Base-by-base conservation (phyloP, 2,113 vertebrate species). In the Chunga burmeisteri region DNA sequence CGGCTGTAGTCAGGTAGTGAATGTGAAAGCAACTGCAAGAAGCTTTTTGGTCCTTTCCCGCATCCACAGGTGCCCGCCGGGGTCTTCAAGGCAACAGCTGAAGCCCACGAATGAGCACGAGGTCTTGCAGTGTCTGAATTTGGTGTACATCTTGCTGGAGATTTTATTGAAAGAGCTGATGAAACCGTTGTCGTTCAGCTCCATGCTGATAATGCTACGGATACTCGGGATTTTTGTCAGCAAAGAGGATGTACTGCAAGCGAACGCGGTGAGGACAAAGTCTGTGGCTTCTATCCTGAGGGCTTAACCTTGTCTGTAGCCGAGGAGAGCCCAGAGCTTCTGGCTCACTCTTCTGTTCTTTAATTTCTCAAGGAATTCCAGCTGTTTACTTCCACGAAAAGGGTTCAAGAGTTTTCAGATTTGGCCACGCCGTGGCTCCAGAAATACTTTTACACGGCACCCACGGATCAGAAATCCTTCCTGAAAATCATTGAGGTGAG, bases 131-230 rank as follows among this genome's bases (percentile, higher is more conserved):
- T 72, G 67, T 14, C 46, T 83, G 56, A 62, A 52, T 20, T 9
- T 52, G 67, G 46, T 42, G 19, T 83, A 44, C 32, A 0, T n/a
- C 15, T 32, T 62, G 30, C 19, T 52, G 36, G 16, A 52, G 19
- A 8, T 2, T 3, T 4, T 62, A 11, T 22, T 62, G 46, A 9
- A 20, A 13, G 5, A 18, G 13, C 5, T 4, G 40, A 2, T 2
- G 42, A 11, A 20, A 4, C 7, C 0, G 2, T 18, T 23, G 46
- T 12, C 15, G 1, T 29, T 29, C 25, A 4, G 9, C 25, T 25
- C 67, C 5, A 1, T 62, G 67, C 13, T 36, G 38, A 7, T 2
- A 4, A 3, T 15, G 56, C 46, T 84, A 46, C 30, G 1, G 32
- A 19, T 62, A 2, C 67, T 84, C 2, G 38, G 56, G 30, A 19